A percentile compares a stretch with the other conserved stretches of the same genome.
Evolutionary conservation across 2,797 vertebrate genomes (phyloP).

Genomic region (Monodelphis domestica): DNA sequence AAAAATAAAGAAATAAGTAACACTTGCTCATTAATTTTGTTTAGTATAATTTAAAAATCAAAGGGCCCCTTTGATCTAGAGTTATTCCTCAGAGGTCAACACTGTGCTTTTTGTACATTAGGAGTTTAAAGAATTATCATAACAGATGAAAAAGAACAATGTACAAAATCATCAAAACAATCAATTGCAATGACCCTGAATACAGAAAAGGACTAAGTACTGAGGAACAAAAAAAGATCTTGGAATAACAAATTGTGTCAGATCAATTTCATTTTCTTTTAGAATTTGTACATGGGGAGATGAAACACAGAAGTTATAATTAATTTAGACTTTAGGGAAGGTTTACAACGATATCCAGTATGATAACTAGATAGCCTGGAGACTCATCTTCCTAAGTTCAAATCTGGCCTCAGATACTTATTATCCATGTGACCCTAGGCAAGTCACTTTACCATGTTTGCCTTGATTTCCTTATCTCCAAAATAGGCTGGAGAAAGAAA

Average conservation of each 20-base stretch:
- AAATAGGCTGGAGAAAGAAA: too few species aligned
- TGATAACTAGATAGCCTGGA: too few species aligned
- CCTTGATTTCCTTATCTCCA: too few species aligned
- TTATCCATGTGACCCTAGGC: too few species aligned
- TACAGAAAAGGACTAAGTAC: not conserved
- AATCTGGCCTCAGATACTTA: too few species aligned
- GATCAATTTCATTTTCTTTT: not conserved
- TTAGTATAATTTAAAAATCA: not conserved
- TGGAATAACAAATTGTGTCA: not conserved
- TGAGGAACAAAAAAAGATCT: not conserved
- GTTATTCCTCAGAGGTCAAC: not conserved
- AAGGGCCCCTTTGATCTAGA: not conserved
- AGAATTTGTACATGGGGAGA: not conserved
- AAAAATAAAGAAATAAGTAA: conserved; percentile 17
- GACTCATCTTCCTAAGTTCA: too few species aligned
- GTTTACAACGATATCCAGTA: not conserved
- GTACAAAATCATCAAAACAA: not conserved
- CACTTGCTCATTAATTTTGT: not conserved
- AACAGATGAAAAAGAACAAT: not conserved
- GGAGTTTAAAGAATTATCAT: not conserved
- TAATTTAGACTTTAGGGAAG: not conserved
- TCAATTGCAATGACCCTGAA: not conserved
- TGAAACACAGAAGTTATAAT: not conserved
- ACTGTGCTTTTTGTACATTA: not conserved
- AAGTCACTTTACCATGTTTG: too few species aligned